Percentiles rank a stretch among this genome's conserved stretches.
These are phyloP conservation scores for Sphenopsis melanotis DNA, from an alignment of 2,797 vertebrate genomes.

Conservation along the genomic window DNA sequence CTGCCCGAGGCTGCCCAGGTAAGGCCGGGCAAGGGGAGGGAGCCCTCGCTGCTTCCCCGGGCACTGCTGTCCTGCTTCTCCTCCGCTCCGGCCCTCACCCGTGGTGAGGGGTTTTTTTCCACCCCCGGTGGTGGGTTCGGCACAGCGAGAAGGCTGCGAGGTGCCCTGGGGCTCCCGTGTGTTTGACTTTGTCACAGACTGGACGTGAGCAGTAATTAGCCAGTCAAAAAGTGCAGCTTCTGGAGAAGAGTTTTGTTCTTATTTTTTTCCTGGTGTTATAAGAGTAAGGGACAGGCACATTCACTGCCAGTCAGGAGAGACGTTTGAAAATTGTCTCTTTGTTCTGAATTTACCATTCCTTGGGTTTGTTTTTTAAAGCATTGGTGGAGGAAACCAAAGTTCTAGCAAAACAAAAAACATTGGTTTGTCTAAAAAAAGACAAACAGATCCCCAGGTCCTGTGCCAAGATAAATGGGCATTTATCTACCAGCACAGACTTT, in stretches of 20 bases:
- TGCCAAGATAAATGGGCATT: neutral
- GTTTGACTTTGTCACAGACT: neutral
- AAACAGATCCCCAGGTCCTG: neutral
- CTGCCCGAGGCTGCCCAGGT: constrained; percentile 11
- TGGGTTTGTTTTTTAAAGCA: accelerated
- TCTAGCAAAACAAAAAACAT: too few species aligned
- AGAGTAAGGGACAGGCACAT: neutral
- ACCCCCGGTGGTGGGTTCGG: accelerated
- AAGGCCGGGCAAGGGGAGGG: neutral
- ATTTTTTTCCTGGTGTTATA: neutral
- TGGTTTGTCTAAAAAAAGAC: neutral
- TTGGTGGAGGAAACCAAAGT: neutral
- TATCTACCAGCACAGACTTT: neutral
- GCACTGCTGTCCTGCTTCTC: neutral
- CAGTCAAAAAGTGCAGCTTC: neutral
- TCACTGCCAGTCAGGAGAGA: neutral
- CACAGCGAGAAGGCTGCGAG: neutral
- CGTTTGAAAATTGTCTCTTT: neutral
- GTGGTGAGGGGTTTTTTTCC: neutral
- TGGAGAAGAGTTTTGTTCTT: neutral
- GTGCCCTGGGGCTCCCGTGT: accelerated
- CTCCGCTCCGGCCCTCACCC: accelerated
- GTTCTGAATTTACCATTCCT: neutral
- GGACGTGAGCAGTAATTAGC: neutral
- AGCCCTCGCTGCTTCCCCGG: accelerated